Conservation (phyloP, 2,797 vertebrate genomes). For the Oophaga sylvatica region DNA sequence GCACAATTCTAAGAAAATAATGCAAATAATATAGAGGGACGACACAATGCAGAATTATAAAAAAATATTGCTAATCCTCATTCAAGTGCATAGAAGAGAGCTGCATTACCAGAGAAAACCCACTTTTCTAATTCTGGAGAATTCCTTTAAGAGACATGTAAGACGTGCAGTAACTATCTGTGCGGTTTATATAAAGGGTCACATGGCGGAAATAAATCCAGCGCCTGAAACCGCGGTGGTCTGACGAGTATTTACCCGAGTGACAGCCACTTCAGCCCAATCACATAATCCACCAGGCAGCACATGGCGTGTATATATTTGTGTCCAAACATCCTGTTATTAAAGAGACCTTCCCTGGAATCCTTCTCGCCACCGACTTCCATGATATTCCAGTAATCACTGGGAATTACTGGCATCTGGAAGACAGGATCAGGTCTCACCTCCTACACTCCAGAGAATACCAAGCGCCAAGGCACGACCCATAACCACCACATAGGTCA, state of each 20-base stretch:
- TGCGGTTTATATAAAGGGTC: neutral
- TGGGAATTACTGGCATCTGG: slow-evolving; percentile 6
- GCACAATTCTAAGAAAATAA: too few relatives aligned
- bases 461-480: neutral
- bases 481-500: too few relatives aligned
- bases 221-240: neutral
- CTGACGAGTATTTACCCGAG: neutral
- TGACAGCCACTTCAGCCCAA: neutral
- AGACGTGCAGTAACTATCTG: neutral
- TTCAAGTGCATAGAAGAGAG: neutral
- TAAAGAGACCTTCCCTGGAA: neutral
- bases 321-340: neutral
- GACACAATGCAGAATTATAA: neutral
- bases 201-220: neutral
- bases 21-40: too few relatives aligned
- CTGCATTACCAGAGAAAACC: neutral
- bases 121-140: neutral
- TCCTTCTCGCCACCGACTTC: neutral
- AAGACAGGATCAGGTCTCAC: neutral
- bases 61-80: neutral
- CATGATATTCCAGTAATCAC: neutral
- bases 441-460: neutral
- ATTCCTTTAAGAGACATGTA: neutral
- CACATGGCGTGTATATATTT: neutral
- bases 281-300: neutral